phyloP scores from a whole-genome alignment of 2,113 vertebrate species.

The Paramisgurnus dabryanus region DNA sequence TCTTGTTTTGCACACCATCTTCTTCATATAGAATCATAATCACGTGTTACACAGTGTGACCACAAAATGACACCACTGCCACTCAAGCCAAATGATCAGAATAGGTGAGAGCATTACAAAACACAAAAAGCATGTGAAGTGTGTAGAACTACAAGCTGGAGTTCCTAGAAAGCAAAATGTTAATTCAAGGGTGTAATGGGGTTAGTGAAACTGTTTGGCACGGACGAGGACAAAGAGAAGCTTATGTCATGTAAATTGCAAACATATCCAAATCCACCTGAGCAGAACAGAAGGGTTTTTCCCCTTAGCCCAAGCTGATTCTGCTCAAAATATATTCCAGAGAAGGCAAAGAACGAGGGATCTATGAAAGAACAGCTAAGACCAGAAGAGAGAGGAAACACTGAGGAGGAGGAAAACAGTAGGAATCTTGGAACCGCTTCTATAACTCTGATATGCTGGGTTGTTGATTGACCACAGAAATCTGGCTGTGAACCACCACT shows the following conservation, averaged over 20 bases:
- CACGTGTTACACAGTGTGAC: conserved; percentile 34
- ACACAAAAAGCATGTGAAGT: background rate
- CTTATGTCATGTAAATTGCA: conserved; percentile 29
- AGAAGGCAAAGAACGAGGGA: conserved; percentile 48
- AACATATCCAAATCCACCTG: conserved; percentile 1
- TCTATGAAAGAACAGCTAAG: conserved; percentile 62
- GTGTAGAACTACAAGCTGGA: background rate
- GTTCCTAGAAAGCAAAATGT: conserved; percentile 24
- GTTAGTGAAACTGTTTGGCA: conserved; percentile 27
- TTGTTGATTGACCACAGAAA: conserved; percentile 72
- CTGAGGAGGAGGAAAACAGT: conserved; percentile 62
- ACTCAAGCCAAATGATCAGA: background rate
- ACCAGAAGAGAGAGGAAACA: conserved; percentile 62
- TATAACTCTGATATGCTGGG: conserved; percentile 53
- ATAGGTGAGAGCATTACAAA: background rate
- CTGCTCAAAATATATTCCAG: conserved; percentile 25
- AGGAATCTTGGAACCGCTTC: conserved; percentile 59
- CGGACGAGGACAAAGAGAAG: conserved; percentile 29
- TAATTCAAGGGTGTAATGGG: conserved; percentile 8
- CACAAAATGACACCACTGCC: conserved; percentile 8
- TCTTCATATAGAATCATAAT: conserved; percentile 81
- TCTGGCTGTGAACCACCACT: conserved; percentile 69
- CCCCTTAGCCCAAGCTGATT: conserved; percentile 13
- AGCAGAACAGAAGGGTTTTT: conserved; percentile 12
- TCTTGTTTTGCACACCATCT: conserved; percentile 94